Evolutionary conservation across 2,888 invertebrate species (phyloP).

Genomic region (Mythimna ferrago): DNA sequence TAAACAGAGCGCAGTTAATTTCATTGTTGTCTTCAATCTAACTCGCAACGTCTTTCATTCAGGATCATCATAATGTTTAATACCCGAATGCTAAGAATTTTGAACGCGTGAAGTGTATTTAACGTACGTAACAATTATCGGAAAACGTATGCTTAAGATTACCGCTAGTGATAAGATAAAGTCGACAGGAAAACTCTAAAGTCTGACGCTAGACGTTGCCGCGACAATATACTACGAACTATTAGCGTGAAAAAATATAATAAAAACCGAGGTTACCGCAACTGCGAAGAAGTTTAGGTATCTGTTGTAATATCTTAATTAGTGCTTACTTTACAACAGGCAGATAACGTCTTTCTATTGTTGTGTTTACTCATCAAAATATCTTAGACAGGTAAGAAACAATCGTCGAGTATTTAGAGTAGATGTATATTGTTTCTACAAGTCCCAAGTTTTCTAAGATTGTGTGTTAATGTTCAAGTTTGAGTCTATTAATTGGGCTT

Average conservation of each 20-base stretch:
- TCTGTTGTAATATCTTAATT: conserved; percentile 42
- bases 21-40: conserved; percentile 12
- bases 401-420: background rate
- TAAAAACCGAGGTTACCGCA: conserved; percentile 29
- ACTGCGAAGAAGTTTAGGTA: conserved; percentile 20
- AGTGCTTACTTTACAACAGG: conserved; percentile 29
- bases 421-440: background rate
- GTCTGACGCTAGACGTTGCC: conserved; percentile 51
- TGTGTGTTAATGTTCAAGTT: background rate
- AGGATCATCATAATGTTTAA: conserved; percentile 26
- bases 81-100: conserved; percentile 15
- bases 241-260: conserved; percentile 48
- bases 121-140: conserved; percentile 57
- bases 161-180: conserved; percentile 73
- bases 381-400: conserved; percentile 47
- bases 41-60: conserved; percentile 18
- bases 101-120: conserved; percentile 11
- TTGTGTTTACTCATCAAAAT: conserved; percentile 41
- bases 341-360: conserved; percentile 25
- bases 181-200: conserved; percentile 53
- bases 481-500: conserved; percentile 7
- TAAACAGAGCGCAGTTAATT: conserved; percentile 26
- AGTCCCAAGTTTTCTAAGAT: background rate
- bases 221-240: conserved; percentile 46
- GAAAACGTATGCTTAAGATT: conserved; percentile 58